Evolutionary conservation across 2,888 invertebrate species (phyloP).

Genomic region (Lottia gigantea): DNA sequence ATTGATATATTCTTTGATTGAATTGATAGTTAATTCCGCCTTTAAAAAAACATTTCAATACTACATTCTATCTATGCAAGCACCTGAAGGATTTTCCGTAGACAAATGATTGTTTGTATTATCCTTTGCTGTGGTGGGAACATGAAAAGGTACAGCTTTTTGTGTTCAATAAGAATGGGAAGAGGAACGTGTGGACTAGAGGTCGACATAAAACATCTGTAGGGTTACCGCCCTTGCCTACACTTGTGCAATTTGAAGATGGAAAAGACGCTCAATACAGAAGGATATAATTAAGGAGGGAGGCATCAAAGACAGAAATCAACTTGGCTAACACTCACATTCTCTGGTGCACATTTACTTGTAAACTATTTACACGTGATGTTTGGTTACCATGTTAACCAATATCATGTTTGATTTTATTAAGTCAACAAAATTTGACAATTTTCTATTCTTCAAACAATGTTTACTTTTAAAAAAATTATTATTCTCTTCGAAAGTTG

Average conservation of each 20-base stretch:
- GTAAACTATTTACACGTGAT: background rate
- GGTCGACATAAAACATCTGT: background rate
- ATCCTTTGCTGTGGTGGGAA: too few relatives aligned
- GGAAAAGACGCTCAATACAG: background rate
- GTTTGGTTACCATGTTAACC: background rate
- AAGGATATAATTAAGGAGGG: background rate
- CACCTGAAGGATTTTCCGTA: too few relatives aligned
- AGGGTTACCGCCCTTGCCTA: conserved; percentile 4
- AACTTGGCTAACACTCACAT: background rate
- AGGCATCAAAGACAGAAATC: background rate
- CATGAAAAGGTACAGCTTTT: too few relatives aligned
- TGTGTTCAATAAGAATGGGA: too few relatives aligned
- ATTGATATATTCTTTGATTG: too few relatives aligned
- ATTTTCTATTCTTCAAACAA: too few relatives aligned
- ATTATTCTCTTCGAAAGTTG: too few relatives aligned
- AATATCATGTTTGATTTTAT: background rate
- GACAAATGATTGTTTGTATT: too few relatives aligned
- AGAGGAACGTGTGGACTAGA: background rate
- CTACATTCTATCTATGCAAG: too few relatives aligned
- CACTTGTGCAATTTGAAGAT: background rate
- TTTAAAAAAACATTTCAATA: too few relatives aligned
- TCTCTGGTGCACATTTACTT: background rate
- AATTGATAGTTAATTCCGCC: too few relatives aligned
- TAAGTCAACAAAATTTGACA: background rate
- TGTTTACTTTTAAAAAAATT: too few relatives aligned